phyloP scores from a whole-genome alignment of 2,888 invertebrate genomes.

The Drosophila flavopinicola region DNA sequence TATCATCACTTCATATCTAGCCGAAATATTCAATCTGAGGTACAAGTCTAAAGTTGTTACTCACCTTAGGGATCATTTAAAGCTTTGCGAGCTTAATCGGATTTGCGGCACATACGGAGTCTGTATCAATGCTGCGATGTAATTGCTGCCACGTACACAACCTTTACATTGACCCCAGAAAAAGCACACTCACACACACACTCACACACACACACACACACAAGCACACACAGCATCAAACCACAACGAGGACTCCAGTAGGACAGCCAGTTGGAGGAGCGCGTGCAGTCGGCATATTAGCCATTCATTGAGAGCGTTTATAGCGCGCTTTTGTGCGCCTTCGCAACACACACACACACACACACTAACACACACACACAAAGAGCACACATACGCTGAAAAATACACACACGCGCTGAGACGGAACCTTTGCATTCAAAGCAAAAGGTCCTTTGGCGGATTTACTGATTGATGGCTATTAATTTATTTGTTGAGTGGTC shows the following conservation, averaged over 20 bases:
- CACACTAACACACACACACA: neutral
- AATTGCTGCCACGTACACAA: constrained; percentile 60
- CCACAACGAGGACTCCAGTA: neutral
- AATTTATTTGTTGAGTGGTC: constrained; percentile 76
- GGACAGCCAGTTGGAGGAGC: constrained; percentile 7
- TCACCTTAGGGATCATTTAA: constrained; percentile 25
- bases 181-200: constrained; percentile 15
- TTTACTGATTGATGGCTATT: constrained; percentile 81
- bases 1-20: constrained; percentile 2
- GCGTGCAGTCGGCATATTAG: constrained; percentile 73
- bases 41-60: constrained; percentile 5
- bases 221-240: neutral
- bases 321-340: constrained; percentile 68
- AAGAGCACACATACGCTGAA: neutral
- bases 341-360: constrained; percentile 10
- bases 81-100: constrained; percentile 39
- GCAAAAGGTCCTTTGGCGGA: constrained; percentile 77
- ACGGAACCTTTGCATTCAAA: constrained; percentile 68
- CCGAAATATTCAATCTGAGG: neutral
- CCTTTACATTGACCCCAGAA: constrained; percentile 44
- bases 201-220: neutral
- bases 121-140: constrained; percentile 40
- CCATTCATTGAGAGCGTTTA: constrained; percentile 77
- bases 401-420: constrained; percentile 6
- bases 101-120: constrained; percentile 31